Base-by-base conservation (phyloP, 2,113 vertebrate species). In the Himantopus leucocephalus region DNA sequence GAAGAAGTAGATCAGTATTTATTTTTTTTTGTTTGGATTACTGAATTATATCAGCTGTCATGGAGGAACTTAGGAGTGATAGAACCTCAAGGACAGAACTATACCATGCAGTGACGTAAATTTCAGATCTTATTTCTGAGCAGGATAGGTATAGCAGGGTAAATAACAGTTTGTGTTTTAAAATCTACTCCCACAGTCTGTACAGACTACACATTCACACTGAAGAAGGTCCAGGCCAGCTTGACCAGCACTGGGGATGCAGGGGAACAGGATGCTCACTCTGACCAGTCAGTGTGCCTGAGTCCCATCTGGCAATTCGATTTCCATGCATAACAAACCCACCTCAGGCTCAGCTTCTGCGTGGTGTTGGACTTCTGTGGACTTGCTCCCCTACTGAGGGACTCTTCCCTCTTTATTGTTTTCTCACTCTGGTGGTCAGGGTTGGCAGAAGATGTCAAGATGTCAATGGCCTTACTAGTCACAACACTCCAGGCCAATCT, bases 191-290 rank as follows among this genome's bases (percentile, higher is more conserved):
- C 7, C 32, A 6, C 2, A 18, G 3, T 14, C 0, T 9, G 9
- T 45, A 32, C 6, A 52, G 10, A 64, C 55, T 22, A 50, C 8
- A 45, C 9, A 29, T 22, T 27, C 12, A 45, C 29, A 41, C 2
- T 14, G 21, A 75, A 67, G 37, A 72, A 8, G 0, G 3, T 30
- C 12, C 9, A 63, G 43, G 16, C 12, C 16, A 45, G 1, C 45
- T 78, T 0, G 0, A 66, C 13, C 39, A 43, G 27, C 18, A 24
- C 12, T 30, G 12, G 1, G 1, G 9, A 14, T 18, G 26, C 6
- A 52, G 6, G 6, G 17, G 5, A 85, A 63, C 9, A 83, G 9
- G 18, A 50, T 41, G 13, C 5, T 72, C 14, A 19, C 22, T 72
- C n/a, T 60, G 74, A 27, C 7, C 7, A 37, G 7, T 8, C 18